Evolutionary conservation across 1,140 invertebrate genomes (phyloP).

Genomic region (Oreohelix idahoensis): DNA sequence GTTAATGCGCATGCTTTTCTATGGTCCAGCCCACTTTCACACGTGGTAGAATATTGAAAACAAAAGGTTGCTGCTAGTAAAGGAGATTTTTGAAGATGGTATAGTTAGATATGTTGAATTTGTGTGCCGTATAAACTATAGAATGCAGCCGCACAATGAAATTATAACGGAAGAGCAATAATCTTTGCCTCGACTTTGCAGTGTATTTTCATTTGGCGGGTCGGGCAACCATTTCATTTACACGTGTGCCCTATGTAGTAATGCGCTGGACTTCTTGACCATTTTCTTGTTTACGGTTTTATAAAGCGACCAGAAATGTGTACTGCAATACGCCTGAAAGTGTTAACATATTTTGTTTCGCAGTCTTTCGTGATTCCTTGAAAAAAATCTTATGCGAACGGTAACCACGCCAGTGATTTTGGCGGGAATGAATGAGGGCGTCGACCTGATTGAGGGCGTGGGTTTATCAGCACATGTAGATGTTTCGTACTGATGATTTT

Average conservation of each 20-base stretch:
- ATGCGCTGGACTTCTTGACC: background rate
- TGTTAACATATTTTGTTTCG: background rate
- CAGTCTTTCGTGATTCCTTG: background rate
- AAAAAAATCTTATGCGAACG: background rate
- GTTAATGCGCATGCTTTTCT: background rate
- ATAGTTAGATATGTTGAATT: too few relatives aligned
- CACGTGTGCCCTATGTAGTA: background rate
- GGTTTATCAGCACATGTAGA: background rate
- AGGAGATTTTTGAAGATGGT: too few relatives aligned
- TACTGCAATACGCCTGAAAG: background rate
- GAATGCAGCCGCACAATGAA: too few relatives aligned
- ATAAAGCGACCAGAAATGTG: background rate
- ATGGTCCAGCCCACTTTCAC: background rate
- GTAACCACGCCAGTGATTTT: background rate
- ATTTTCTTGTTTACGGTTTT: background rate
- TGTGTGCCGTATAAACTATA: too few relatives aligned
- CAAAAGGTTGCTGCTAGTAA: background rate
- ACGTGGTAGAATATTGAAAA: background rate
- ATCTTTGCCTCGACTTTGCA: background rate
- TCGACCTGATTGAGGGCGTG: conserved; percentile 16
- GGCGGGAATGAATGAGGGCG: conserved; percentile 33
- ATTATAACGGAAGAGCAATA: too few relatives aligned
- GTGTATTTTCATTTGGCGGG: conserved; percentile 12
- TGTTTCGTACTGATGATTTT: background rate
- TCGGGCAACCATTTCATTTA: background rate